These are phyloP conservation scores for Pollachius pollachius DNA, from an alignment of 2,113 vertebrate genomes.

Conservation along the genomic window DNA sequence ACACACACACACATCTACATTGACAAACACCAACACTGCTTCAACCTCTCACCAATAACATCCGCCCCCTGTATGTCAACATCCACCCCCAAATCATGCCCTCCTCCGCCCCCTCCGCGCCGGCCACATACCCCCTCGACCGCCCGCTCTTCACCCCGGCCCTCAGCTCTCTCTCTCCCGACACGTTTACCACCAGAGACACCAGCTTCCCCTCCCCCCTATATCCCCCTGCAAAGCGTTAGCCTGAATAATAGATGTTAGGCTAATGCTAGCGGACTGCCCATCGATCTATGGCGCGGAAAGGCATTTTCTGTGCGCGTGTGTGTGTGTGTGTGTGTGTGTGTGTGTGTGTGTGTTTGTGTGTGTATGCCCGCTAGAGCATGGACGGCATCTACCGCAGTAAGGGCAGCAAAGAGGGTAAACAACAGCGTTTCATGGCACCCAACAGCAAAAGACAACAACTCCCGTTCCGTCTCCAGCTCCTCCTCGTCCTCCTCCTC, in stretches of 20 bases:
- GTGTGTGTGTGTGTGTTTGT: background rate
- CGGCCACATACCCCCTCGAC: background rate
- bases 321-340: background rate
- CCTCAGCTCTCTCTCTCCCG: no score
- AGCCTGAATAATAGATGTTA: constrained; percentile 62
- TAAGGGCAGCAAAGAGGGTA: no score
- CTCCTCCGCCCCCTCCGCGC: background rate
- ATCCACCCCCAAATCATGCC: background rate
- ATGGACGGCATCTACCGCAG: no score
- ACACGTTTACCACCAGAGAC: no score
- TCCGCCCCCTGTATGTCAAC: no score
- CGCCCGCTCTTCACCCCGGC: no score
- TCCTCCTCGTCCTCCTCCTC: background rate
- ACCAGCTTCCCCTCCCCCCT: background rate
- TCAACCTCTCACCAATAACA: no score
- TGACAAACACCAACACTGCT: background rate
- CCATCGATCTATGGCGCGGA: constrained; percentile 42
- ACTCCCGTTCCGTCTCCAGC: background rate
- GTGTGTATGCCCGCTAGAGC: background rate
- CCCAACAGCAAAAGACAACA: background rate
- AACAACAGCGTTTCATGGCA: no score
- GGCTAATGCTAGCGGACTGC: constrained; percentile 44
- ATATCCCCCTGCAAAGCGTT: constrained; percentile 33
- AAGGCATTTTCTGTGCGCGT: background rate
- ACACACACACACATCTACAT: constrained; percentile 2